A percentile compares a stretch with the other conserved stretches of the same genome.
Conservation (phyloP, 1,140 invertebrate genomes). For the Pogonognathellus flavescens region DNA sequence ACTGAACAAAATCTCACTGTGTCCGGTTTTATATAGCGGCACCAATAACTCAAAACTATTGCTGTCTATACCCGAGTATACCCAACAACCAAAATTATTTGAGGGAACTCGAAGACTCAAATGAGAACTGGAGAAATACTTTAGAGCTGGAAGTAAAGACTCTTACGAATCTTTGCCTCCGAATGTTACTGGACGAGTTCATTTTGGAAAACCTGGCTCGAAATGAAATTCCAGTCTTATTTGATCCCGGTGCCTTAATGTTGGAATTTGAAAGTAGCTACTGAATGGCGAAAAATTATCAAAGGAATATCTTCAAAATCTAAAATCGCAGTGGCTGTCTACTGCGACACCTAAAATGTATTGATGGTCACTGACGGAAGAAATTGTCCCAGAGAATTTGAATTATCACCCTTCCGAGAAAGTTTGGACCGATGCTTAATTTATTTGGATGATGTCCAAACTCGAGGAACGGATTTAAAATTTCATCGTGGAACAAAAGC, state of each 20-base stretch:
- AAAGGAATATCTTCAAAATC: neutral
- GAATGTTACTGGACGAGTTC: neutral
- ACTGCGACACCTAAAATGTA: constrained; percentile 51
- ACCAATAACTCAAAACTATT: constrained; percentile 59
- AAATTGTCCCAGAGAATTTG: neutral
- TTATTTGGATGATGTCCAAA: constrained; percentile 63
- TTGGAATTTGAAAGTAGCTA: constrained; percentile 52
- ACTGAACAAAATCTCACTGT: neutral
- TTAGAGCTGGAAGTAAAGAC: constrained; percentile 49
- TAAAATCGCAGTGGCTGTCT: constrained; percentile 52
- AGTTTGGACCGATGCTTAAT: constrained; percentile 49
- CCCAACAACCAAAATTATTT: constrained; percentile 56
- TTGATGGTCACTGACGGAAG: constrained; percentile 39
- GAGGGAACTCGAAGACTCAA: constrained; percentile 35
- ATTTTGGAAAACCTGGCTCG: neutral
- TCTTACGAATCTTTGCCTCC: neutral
- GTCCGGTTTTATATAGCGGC: constrained; percentile 60
- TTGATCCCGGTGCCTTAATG: constrained; percentile 62
- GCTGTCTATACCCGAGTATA: constrained; percentile 44
- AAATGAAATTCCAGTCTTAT: constrained; percentile 46
- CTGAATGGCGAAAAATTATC: constrained; percentile 32
- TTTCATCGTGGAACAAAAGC: constrained; percentile 4
- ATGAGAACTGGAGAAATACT: constrained; percentile 8
- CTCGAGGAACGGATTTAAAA: constrained; percentile 61
- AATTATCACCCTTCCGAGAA: constrained; percentile 34